These are phyloP conservation scores for Microplitis mediator DNA, from an alignment of 1,140 invertebrate genomes.

Conservation along the genomic window DNA sequence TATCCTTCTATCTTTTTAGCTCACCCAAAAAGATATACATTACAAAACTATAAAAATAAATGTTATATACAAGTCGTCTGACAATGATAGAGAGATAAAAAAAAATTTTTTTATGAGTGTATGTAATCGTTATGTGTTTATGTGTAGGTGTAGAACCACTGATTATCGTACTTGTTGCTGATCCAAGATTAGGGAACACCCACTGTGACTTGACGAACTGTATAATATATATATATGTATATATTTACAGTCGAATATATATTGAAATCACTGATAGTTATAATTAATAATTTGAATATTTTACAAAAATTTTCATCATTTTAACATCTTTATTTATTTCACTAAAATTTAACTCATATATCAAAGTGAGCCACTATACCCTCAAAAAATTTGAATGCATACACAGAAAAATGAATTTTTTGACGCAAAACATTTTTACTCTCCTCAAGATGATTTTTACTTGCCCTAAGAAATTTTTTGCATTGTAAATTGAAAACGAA, in stretches of 20 bases:
- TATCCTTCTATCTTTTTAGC: not conserved
- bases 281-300: too few species aligned
- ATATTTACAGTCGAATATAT: not conserved
- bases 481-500: too few species aligned
- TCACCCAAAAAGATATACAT: not conserved
- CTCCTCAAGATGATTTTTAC: too few species aligned
- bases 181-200: constrained; percentile 18
- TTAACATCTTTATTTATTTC: not conserved
- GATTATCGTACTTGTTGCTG: constrained; percentile 11
- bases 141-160: constrained; percentile 1
- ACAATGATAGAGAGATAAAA: not conserved
- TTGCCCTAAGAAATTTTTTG: too few species aligned
- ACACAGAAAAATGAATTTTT: too few species aligned
- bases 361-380: too few species aligned
- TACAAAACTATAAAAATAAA: not conserved
- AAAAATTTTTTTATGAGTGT: not conserved
- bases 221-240: not conserved
- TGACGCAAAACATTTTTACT: too few species aligned
- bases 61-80: not conserved
- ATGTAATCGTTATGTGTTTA: too few species aligned
- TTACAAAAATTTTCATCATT: not conserved
- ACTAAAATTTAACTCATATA: too few species aligned
- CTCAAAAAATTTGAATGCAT: too few species aligned
- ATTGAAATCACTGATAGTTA: too few species aligned
- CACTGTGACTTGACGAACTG: constrained; percentile 12